These are phyloP conservation scores for Rattus rattus DNA, from an alignment of 2,113 vertebrate genomes.

Conservation along the genomic window DNA sequence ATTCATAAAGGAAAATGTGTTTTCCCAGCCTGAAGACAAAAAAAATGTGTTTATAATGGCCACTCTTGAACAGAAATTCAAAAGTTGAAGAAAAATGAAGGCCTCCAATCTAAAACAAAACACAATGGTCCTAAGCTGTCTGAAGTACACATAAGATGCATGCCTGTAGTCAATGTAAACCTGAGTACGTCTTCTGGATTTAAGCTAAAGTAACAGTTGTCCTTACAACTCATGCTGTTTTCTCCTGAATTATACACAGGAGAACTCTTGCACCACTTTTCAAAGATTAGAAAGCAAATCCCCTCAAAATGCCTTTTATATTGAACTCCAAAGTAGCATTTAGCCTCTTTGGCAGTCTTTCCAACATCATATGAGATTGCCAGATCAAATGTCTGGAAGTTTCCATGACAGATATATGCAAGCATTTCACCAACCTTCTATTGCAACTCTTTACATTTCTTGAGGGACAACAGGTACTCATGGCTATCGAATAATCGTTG, in stretches of 20 bases:
- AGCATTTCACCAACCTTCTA: background rate
- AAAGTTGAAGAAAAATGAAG: constrained; percentile 16
- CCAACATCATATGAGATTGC: accelerated
- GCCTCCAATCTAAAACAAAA: background rate
- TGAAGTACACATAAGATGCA: background rate
- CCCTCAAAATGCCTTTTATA: background rate
- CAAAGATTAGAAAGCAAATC: background rate
- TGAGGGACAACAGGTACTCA: background rate
- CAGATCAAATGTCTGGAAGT: background rate
- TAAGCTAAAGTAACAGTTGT: background rate
- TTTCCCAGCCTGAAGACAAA: background rate
- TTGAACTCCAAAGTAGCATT: background rate
- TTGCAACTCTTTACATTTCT: background rate
- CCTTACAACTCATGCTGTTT: background rate
- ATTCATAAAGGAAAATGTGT: constrained; percentile 46
- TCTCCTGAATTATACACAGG: background rate
- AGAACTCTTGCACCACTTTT: background rate
- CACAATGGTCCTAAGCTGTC: background rate
- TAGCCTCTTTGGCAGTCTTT: background rate
- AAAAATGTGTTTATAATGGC: background rate
- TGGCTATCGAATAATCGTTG: background rate
- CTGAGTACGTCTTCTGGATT: background rate
- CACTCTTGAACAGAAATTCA: background rate
- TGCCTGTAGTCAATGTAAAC: background rate
- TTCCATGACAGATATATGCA: background rate